phyloP scores from a whole-genome alignment of 1,140 invertebrate species.

The Lycorma delicatula region DNA sequence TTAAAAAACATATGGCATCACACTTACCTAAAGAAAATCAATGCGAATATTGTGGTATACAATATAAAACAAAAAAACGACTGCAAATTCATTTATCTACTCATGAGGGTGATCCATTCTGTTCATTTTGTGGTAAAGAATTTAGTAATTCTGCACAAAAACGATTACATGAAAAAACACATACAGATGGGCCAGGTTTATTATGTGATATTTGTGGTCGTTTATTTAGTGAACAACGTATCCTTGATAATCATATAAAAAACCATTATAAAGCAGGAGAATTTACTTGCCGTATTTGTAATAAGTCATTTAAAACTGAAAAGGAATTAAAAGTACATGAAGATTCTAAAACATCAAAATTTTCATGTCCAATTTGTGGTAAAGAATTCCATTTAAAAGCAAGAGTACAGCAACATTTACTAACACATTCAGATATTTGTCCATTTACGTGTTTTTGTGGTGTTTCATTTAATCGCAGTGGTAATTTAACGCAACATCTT shows the following conservation, averaged over 20 bases:
- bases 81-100: neutral
- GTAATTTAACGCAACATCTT: neutral
- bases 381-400: neutral
- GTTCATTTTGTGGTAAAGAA: neutral
- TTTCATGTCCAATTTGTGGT: neutral
- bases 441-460: neutral
- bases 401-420: neutral
- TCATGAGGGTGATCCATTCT: neutral
- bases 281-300: neutral
- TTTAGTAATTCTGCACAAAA: neutral
- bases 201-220: neutral
- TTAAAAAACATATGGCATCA: neutral
- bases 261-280: neutral
- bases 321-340: neutral
- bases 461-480: neutral
- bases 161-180: neutral
- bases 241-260: neutral
- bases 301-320: neutral
- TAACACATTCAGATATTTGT: neutral
- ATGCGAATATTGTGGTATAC: neutral
- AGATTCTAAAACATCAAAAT: neutral
- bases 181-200: neutral
- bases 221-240: neutral
- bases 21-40: neutral
- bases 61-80: neutral